phyloP scores from a whole-genome alignment of 2,888 invertebrate genomes.

The Incurvaria masculella region DNA sequence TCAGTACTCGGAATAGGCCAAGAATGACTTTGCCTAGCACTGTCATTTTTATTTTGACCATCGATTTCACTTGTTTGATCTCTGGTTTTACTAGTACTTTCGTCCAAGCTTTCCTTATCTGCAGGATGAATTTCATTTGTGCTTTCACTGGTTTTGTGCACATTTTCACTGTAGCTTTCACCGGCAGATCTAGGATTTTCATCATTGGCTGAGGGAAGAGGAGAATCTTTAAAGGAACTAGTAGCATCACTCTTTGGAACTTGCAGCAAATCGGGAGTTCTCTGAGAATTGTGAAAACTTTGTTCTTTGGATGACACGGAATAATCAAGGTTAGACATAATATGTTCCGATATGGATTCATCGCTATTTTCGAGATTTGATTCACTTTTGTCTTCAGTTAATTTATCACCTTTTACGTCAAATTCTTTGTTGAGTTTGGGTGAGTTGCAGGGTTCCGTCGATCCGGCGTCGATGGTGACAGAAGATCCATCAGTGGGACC shows the following conservation, averaged over 20 bases:
- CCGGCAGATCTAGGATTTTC: conserved; percentile 20
- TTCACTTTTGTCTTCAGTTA: background rate
- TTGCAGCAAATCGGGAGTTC: conserved; percentile 24
- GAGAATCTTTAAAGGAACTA: conserved; percentile 24
- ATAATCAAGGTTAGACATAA: conserved; percentile 38
- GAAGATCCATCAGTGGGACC: no score
- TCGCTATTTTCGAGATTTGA: conserved; percentile 23
- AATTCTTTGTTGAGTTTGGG: background rate
- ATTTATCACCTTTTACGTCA: background rate
- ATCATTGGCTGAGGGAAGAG: conserved; percentile 24
- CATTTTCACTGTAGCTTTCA: background rate
- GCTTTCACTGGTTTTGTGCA: background rate
- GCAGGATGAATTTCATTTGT: no score
- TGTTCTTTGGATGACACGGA: conserved; percentile 29
- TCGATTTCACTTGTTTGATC: background rate
- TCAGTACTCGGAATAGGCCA: conserved; percentile 34
- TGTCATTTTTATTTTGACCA: conserved; percentile 23
- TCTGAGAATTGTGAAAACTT: conserved; percentile 20
- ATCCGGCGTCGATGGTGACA: no score
- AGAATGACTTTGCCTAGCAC: conserved; percentile 31
- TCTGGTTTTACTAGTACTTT: background rate
- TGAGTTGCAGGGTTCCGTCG: background rate
- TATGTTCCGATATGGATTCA: conserved; percentile 46
- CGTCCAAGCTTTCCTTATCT: no score
- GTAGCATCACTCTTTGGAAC: conserved; percentile 18